phyloP scores from a whole-genome alignment of 2,888 invertebrate species.

The Imbricaverruca yamaguchii region DNA sequence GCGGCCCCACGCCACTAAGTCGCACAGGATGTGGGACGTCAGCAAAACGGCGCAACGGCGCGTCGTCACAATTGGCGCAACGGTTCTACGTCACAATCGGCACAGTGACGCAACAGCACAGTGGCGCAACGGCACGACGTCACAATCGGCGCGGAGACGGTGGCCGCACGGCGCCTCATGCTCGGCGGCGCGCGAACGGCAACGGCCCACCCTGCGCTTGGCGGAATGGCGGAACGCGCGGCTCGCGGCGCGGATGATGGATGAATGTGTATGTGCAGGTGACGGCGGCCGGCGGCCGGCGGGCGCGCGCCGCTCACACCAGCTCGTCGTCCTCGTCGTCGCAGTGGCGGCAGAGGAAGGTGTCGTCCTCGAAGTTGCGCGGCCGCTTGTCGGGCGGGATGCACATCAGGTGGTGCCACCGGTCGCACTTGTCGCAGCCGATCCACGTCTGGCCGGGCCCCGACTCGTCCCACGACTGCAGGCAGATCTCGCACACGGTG shows the following conservation, averaged over 20 bases:
- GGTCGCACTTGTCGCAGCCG: constrained; percentile 19
- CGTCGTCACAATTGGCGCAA: too few relatives aligned
- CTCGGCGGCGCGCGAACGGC: not conserved
- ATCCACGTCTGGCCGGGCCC: constrained; percentile 16
- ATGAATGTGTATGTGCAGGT: constrained; percentile 3
- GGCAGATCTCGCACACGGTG: constrained; percentile 21
- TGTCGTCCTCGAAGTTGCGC: constrained; percentile 21
- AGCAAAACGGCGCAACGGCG: too few relatives aligned
- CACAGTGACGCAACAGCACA: too few relatives aligned
- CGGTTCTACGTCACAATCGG: too few relatives aligned
- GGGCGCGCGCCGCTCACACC: not conserved
- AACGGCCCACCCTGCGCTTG: not conserved
- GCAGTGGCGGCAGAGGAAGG: constrained; percentile 19
- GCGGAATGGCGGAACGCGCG: constrained; percentile 8
- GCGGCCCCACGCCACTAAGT: too few relatives aligned
- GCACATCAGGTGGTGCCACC: constrained; percentile 20
- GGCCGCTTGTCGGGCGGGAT: constrained; percentile 17
- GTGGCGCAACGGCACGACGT: too few relatives aligned
- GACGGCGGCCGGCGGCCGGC: not conserved
- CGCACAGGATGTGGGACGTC: too few relatives aligned
- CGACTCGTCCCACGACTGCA: constrained; percentile 20
- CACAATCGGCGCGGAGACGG: too few relatives aligned
- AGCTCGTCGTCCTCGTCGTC: constrained; percentile 17
- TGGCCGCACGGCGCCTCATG: too few relatives aligned
- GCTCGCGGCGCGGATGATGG: not conserved